phyloP scores from a whole-genome alignment of 2,113 vertebrate genomes.

The Entelurus aequoreus region DNA sequence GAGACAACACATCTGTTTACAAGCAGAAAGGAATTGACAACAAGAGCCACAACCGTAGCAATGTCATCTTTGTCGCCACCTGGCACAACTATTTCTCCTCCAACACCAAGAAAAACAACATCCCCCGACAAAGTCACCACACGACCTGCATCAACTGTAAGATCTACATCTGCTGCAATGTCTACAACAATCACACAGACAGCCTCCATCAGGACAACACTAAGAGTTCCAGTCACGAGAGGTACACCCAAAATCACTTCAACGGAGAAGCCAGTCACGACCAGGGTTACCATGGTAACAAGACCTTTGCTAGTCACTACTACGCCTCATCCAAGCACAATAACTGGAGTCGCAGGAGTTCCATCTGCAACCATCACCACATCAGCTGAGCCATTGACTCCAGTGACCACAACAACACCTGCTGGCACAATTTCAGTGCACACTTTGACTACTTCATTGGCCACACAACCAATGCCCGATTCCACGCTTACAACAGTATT shows the following conservation, averaged over 20 bases:
- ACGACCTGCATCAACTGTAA: conserved; percentile 35
- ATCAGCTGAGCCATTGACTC: conserved; percentile 10
- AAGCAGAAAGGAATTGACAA: conserved; percentile 39
- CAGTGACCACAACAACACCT: conserved; percentile 23
- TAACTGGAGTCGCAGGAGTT: conserved; percentile 9
- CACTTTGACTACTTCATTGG: conserved; percentile 4
- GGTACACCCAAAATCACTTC: conserved; percentile 30
- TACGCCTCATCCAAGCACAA: conserved; percentile 8
- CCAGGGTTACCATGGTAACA: conserved; percentile 50
- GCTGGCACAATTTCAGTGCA: conserved; percentile 1
- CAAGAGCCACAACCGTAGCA: conserved; percentile 17
- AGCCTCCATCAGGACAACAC: conserved; percentile 40
- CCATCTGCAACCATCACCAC: conserved; percentile 19
- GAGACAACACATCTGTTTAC: conserved; percentile 41
- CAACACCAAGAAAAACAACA: conserved; percentile 28
- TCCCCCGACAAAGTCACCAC: conserved; percentile 48
- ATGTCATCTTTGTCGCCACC: conserved; percentile 17
- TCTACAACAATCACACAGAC: conserved; percentile 18
- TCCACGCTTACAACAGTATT: conserved; percentile 14
- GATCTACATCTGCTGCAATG: conserved; percentile 14
- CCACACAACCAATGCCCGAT: not conserved
- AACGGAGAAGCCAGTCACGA: conserved; percentile 45
- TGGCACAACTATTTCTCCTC: conserved; percentile 27
- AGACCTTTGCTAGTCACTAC: conserved; percentile 36
- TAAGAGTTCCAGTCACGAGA: conserved; percentile 35